phyloP scores from a whole-genome alignment of 2,113 vertebrate genomes.

The Gavia stellata region DNA sequence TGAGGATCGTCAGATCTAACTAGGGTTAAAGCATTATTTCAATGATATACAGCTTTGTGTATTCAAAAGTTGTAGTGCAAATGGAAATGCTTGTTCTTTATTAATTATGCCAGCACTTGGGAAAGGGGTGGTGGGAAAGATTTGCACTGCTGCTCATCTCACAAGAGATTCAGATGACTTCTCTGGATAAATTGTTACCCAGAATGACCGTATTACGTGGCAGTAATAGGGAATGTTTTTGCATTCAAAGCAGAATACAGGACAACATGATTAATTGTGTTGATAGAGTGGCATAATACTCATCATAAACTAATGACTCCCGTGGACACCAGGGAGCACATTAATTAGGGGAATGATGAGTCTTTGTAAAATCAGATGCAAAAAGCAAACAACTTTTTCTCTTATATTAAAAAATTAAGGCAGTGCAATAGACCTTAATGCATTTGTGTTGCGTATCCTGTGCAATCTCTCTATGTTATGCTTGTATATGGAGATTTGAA shows the following conservation, averaged over 20 bases:
- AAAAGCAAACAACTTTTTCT: background rate
- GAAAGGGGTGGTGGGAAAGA: background rate
- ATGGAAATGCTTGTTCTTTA: background rate
- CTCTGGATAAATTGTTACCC: background rate
- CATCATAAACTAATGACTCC: background rate
- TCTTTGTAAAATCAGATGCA: background rate
- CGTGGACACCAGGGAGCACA: background rate
- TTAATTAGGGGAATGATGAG: background rate
- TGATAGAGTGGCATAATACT: background rate
- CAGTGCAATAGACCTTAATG: background rate
- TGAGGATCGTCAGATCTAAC: background rate
- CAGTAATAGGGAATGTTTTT: background rate
- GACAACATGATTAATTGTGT: background rate
- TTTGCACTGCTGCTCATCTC: background rate
- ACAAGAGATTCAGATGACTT: background rate
- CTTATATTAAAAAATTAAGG: background rate
- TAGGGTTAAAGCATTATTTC: background rate
- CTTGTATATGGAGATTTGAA: background rate
- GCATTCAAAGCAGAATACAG: background rate
- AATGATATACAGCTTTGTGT: background rate
- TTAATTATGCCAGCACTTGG: background rate
- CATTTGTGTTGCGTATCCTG: background rate
- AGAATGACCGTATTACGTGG: background rate
- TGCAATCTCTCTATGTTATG: background rate
- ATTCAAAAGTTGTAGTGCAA: background rate